These are phyloP conservation scores for Hepsetus odoe DNA, from an alignment of 2,113 vertebrate genomes.

Conservation along the genomic window DNA sequence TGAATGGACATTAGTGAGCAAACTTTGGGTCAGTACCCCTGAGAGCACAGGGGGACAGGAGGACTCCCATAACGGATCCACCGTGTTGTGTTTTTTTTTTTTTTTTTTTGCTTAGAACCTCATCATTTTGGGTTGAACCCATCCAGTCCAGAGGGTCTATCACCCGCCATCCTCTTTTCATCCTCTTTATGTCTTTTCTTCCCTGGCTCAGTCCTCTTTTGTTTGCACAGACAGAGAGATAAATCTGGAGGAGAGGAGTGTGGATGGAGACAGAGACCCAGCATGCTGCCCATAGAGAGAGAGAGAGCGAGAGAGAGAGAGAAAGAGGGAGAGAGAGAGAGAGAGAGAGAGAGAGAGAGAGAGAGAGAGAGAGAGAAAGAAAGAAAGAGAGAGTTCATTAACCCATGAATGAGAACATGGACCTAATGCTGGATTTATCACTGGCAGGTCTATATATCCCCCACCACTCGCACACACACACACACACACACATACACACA, in stretches of 20 bases:
- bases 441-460: slow-evolving; percentile 45
- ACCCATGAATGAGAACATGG: slow-evolving; percentile 37
- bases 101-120: background rate
- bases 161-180: slow-evolving; percentile 53
- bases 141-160: slow-evolving; percentile 30
- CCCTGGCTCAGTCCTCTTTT: slow-evolving; percentile 61
- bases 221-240: slow-evolving; percentile 71
- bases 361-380: slow-evolving; percentile 18
- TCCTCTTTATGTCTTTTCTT: background rate
- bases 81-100: background rate
- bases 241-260: slow-evolving; percentile 80
- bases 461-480: background rate
- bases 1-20: too few species aligned
- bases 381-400: slow-evolving; percentile 50
- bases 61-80: too few species aligned
- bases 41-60: background rate
- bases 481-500: slow-evolving; percentile 2
- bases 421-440: slow-evolving; percentile 42
- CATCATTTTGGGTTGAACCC: background rate
- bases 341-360: slow-evolving; percentile 68
- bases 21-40: too few species aligned
- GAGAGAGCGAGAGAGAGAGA: slow-evolving; percentile 11
- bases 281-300: slow-evolving; percentile 38
- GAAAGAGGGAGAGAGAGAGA: slow-evolving; percentile 61
- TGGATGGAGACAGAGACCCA: slow-evolving; percentile 82